A percentile compares a stretch with the other conserved stretches of the same genome.
These are phyloP conservation scores for Eulithis testata DNA, from an alignment of 2,888 invertebrate species.

Conservation along the genomic window DNA sequence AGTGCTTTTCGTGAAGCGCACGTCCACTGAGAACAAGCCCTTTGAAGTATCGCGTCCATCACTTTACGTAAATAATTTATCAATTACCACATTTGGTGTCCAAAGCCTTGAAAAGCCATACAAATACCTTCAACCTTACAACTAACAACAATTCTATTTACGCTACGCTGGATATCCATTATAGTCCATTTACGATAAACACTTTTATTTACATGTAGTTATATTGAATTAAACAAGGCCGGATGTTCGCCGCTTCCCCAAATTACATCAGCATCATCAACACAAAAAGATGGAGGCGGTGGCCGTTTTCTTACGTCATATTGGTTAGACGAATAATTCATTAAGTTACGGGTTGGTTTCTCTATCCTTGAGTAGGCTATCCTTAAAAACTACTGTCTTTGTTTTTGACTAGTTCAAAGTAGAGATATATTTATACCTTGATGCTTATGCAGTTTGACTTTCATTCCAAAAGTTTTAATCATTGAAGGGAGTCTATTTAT, in stretches of 20 bases:
- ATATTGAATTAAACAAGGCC: slow-evolving; percentile 65
- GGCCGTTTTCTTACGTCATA: slow-evolving; percentile 5
- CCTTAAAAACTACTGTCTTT: no score
- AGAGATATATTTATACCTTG: no score
- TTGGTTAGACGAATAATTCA: background rate
- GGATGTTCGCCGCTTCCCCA: slow-evolving; percentile 61
- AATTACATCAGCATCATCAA: slow-evolving; percentile 63
- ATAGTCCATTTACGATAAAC: slow-evolving; percentile 62
- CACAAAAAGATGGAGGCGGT: slow-evolving; percentile 17
- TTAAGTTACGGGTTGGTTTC: no score
- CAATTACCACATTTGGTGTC: background rate
- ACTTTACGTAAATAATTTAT: no score
- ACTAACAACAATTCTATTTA: slow-evolving; percentile 50
- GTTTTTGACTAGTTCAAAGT: no score
- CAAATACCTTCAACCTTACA: slow-evolving; percentile 34
- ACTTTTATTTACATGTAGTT: slow-evolving; percentile 57
- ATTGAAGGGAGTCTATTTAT: background rate
- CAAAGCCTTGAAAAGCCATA: slow-evolving; percentile 4
- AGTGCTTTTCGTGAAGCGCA: no score
- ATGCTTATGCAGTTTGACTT: no score
- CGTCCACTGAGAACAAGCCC: no score
- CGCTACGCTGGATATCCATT: slow-evolving; percentile 62
- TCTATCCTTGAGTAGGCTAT: no score
- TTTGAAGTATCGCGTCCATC: no score
- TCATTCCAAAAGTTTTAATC: no score